Base-by-base conservation (phyloP, 2,113 vertebrate species). In the Clarias gariepinus region DNA sequence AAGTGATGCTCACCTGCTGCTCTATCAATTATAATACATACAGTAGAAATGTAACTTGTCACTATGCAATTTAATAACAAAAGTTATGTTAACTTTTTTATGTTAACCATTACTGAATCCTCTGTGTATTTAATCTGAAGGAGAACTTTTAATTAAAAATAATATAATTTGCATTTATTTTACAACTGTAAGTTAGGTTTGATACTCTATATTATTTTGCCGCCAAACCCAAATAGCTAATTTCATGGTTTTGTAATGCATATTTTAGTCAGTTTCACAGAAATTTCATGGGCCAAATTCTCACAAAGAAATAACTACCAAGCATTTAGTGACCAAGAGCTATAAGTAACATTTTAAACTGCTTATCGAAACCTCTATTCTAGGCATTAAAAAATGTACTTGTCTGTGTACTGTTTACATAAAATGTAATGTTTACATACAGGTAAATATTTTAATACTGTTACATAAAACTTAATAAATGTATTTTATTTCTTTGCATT, bases 61-160 rank as follows among this genome's bases (percentile, higher is more conserved):
- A 74, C 53, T 61, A n/a, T 41, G 47, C 25, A 47, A 78, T 30
- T 63, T 76, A 85, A 28, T 78, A 77, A 18, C 74, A 85, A 53
- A 61, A 64, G 36, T 47, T 7, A 60, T 78, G 36, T 55, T 76
- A 85, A n/a, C n/a, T n/a, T n/a, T n/a, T n/a, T n/a, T n/a, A n/a
- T n/a, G n/a, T 63, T 36, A 28, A 61, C 33, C 36, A 41, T 76
- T 76, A 76, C 41, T 58, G n/a, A 73, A 63, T 78, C 74, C 30
- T 78, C 36, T 74, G 28, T 47, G 7, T 33, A 6, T 23, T 19
- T 52, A 78, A 52, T 15, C 1, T 28, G 52, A 74, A 74, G 19
- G 69, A 73, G 10, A 47, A 74, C 0, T 11, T 77, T 77, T 23
- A 21, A 52, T 47, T 77, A 15, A n/a, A 53, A 12, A 77, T 12